Percentiles rank a stretch among this genome's conserved stretches.
phyloP scores from a whole-genome alignment of 2,113 vertebrate genomes.

The Xenopus laevis region DNA sequence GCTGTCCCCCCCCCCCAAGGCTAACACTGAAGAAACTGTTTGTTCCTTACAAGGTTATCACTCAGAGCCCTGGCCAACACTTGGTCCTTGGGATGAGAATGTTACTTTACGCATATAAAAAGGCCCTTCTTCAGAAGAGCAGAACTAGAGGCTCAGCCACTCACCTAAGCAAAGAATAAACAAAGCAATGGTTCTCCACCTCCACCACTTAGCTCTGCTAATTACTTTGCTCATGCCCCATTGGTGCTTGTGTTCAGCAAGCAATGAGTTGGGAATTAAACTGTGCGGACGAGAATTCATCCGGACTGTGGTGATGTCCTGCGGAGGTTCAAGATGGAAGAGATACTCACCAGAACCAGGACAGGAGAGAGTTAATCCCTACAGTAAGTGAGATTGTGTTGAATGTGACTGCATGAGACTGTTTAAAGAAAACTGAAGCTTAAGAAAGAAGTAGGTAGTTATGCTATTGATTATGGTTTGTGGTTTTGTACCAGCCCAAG shows the following conservation, averaged over 20 bases:
- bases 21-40: neutral
- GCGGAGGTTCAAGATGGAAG: slow-evolving; percentile 60
- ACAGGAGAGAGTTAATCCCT: slow-evolving; percentile 25
- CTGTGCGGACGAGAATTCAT: slow-evolving; percentile 67
- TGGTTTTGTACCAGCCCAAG: too few species aligned
- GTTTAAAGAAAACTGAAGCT: too few species aligned
- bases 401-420: too few species aligned
- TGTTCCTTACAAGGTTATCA: slow-evolving; percentile 27
- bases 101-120: slow-evolving; percentile 9
- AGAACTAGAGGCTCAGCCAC: neutral
- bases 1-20: slow-evolving; percentile 6
- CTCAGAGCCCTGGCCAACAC: neutral
- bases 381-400: slow-evolving; percentile 48
- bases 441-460: too few species aligned
- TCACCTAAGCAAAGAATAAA: neutral
- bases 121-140: neutral
- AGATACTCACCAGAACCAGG: slow-evolving; percentile 47
- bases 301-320: slow-evolving; percentile 59
- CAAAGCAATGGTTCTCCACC: slow-evolving; percentile 11
- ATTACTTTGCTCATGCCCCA: neutral
- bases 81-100: slow-evolving; percentile 21
- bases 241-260: slow-evolving; percentile 37
- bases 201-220: neutral
- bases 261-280: slow-evolving; percentile 57
- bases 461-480: too few species aligned